These are phyloP conservation scores for Hephaestus fuliginosus DNA, from an alignment of 2,797 vertebrate species.

Conservation along the genomic window DNA sequence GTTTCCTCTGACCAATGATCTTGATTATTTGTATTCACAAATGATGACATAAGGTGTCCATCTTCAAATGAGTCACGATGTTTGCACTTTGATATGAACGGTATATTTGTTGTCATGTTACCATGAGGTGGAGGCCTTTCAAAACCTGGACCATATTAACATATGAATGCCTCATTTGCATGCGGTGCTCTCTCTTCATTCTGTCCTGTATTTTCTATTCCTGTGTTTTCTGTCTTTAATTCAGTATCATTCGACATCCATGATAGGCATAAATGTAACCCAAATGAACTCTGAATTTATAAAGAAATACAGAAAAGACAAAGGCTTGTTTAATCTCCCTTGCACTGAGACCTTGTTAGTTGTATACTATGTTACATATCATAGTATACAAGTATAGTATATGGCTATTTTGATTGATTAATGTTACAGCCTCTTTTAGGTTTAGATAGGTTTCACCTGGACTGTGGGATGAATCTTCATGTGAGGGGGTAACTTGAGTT, in stretches of 20 bases:
- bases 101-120: constrained; percentile 32
- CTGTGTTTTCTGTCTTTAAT: constrained; percentile 17
- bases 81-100: constrained; percentile 13
- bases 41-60: not conserved
- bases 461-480: too few species aligned
- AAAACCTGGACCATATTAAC: constrained; percentile 67
- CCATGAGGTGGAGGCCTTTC: constrained; percentile 43
- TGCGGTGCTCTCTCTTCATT: constrained; percentile 24
- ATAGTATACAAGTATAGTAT: too few species aligned
- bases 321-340: not conserved
- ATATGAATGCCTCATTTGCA: constrained; percentile 78
- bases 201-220: not conserved
- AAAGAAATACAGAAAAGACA: not conserved
- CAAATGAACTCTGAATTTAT: not conserved
- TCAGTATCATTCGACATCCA: not conserved
- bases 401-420: not conserved
- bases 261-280: constrained; percentile 1
- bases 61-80: constrained; percentile 28
- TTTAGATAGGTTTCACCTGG: too few species aligned
- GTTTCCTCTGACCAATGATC: not conserved
- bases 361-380: not conserved
- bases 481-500: too few species aligned
- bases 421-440: too few species aligned
- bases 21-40: not conserved
- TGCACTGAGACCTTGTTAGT: not conserved